A percentile compares a stretch with the other conserved stretches of the same genome.
These are phyloP conservation scores for Mirounga angustirostris DNA, from an alignment of 2,113 vertebrate genomes.

Conservation along the genomic window DNA sequence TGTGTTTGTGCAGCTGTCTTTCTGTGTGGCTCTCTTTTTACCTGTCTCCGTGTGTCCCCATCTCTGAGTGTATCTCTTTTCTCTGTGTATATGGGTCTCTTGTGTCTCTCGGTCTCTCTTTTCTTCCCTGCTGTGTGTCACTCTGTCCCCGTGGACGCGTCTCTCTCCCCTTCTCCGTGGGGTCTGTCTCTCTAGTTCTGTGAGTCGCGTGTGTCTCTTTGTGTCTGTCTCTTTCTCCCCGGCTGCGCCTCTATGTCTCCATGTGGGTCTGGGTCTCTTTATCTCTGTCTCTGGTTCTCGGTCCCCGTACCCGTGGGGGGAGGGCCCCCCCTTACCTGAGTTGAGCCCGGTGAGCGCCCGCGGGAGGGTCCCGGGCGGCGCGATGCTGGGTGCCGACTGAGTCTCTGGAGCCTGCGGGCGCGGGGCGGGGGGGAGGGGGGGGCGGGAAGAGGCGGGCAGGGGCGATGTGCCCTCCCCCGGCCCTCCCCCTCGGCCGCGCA, in stretches of 20 bases:
- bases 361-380: conserved; percentile 52
- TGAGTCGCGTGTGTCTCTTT: conserved; percentile 67
- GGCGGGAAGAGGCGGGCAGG: not conserved
- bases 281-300: conserved; percentile 27
- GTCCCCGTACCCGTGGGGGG: not conserved
- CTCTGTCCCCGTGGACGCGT: conserved; percentile 41
- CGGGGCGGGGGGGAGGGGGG: not conserved
- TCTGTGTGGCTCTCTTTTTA: not conserved
- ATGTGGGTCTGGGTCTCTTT: not conserved
- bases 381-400: conserved; percentile 63
- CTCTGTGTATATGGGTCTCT: not conserved
- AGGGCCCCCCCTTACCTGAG: conserved; percentile 69
- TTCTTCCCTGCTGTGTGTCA: conserved; percentile 16
- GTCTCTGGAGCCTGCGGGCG: conserved; percentile 13
- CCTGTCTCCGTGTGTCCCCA: not conserved
- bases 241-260: not conserved
- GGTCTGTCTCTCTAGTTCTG: conserved; percentile 55
- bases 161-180: conserved; percentile 12
- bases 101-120: not conserved
- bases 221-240: conserved; percentile 58
- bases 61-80: conserved; percentile 25
- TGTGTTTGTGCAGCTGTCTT: not conserved
- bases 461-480: conserved; percentile 55
- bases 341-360: conserved; percentile 63
- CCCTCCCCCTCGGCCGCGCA: conserved; percentile 59